Base-by-base conservation (phyloP, 2,888 invertebrate species). In the Conus canariensis region DNA sequence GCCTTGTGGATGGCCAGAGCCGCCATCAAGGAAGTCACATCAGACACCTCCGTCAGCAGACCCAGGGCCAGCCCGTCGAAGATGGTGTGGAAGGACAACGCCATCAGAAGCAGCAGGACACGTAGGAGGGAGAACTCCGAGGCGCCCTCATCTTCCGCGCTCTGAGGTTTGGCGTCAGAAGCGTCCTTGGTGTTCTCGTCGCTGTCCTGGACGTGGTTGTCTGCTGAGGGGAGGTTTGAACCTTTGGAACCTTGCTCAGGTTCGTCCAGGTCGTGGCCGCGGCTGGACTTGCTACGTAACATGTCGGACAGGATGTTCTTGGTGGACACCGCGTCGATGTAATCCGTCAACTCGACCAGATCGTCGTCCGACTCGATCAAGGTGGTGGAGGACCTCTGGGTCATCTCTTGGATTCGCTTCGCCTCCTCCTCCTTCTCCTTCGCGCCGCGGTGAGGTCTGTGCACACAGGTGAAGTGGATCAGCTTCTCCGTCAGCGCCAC, bases 11-110 rank as follows among this genome's bases (percentile, higher is more conserved):
- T 95, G 64, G 96, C 93, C 25, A 97, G 96, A 4, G 97, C 97
- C 10, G 97, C 87, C 56, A 94, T 88, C 30, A 94, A 95, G 92
- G 96, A 95, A 92, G 96, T 92, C 4, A 95, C 94, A 22, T 91
- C 30, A 12, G 60, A 7, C 19, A n/a, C 58, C 25, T 45, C 88
- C 8, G 70, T 58, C 87, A 90, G 97, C 25, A 97, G 95, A 0
- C 97, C 97, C 89, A 97, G 95, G 10, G 97, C 97, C 85, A 97
- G 94, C 4, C 97, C 97, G 94, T 97, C 97, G 93, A 97, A 97
- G 14, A 97, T 94, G 22, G 97, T 97, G 94, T 97, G 97, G 7
- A 97, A 94, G 3, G 97, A 97, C 1, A 97, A 94, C n/a, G 97
- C 97, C 30, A 96, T 91, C 6, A 97, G 94, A 25, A 97, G 95